Evolutionary conservation across 1,140 invertebrate genomes (phyloP).

Genomic region (Ridgeia piscesae): DNA sequence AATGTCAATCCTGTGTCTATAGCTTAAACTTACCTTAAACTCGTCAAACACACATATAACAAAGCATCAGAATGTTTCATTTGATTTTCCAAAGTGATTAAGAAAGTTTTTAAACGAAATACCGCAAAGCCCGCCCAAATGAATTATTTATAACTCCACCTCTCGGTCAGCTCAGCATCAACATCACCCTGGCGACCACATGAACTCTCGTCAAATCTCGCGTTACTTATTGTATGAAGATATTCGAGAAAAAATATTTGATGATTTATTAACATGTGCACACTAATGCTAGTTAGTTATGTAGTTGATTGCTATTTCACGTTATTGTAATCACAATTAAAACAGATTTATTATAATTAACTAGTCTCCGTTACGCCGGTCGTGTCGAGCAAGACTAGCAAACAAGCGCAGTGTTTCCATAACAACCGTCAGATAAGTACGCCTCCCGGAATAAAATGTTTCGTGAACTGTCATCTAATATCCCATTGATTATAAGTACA

Average conservation of each 20-base stretch:
- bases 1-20: background rate
- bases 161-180: background rate
- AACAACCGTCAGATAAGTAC: background rate
- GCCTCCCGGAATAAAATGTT: background rate
- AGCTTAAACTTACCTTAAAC: background rate
- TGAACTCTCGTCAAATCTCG: background rate
- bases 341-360: constrained; percentile 17
- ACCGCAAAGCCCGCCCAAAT: background rate
- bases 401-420: constrained; percentile 33
- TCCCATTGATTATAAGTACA: background rate
- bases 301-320: background rate
- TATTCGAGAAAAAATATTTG: constrained; percentile 28
- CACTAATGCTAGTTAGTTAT: background rate
- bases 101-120: background rate
- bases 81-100: background rate
- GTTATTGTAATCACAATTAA: background rate
- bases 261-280: background rate
- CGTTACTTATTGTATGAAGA: constrained; percentile 29
- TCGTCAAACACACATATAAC: background rate
- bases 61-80: constrained; percentile 1
- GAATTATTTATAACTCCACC: constrained; percentile 1
- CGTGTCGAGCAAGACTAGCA: constrained; percentile 43
- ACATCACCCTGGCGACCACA: background rate
- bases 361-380: constrained; percentile 37
- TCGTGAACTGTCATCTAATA: background rate